Conservation (phyloP, 2,113 vertebrate species). For the human (Homo sapiens) region GRCh38 chrX:46348501-46349000, state of each 20-base stretch:
- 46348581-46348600: not conserved
- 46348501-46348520: not conserved
- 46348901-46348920: not conserved
- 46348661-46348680: not conserved
- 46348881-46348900: not conserved
- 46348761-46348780: not conserved
- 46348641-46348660: not conserved
- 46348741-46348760: not conserved
- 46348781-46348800: not conserved
- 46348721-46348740: not conserved
- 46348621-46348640: not conserved
- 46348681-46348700: not conserved
- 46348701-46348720: not conserved
- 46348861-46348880: not conserved
- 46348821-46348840: not conserved
- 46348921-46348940: not conserved
- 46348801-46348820: not conserved
- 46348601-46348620: not conserved
- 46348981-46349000: not conserved
- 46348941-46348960: not conserved
- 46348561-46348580: not conserved
- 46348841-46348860: not conserved
- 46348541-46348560: not conserved
- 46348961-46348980: not conserved
- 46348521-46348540: not conserved